Conservation (phyloP, 2,113 vertebrate species). For the Hipposideros armiger region DNA sequence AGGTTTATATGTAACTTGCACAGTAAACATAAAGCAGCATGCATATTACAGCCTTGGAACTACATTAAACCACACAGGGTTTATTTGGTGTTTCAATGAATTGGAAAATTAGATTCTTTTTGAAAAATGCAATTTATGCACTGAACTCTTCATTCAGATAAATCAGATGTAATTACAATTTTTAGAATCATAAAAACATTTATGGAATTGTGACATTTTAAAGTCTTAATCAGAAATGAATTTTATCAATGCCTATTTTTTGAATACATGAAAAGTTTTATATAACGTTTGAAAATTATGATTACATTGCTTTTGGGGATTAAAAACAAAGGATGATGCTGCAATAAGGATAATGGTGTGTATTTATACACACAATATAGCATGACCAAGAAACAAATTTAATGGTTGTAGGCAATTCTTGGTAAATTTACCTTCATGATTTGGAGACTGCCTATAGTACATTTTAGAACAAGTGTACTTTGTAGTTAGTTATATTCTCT, state of each 20-base stretch:
- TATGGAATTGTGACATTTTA: background rate
- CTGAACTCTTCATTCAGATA: constrained; percentile 23
- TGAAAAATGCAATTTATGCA: background rate
- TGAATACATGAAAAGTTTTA: constrained; percentile 29
- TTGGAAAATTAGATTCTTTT: constrained; percentile 38
- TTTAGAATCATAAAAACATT: constrained; percentile 32
- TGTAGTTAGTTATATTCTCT: background rate
- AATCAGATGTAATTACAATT: constrained; percentile 37
- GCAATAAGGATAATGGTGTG: background rate
- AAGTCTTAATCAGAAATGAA: constrained; percentile 28
- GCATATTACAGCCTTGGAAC: background rate
- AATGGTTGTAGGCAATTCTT: background rate
- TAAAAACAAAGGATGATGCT: background rate
- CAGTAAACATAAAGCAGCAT: background rate
- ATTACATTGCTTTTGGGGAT: background rate
- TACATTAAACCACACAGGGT: background rate
- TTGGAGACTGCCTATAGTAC: background rate
- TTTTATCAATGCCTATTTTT: constrained; percentile 23
- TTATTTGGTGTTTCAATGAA: background rate
- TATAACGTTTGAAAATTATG: constrained; percentile 12
- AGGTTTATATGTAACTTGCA: background rate
- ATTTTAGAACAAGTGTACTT: background rate
- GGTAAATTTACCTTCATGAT: constrained; percentile 3
- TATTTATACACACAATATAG: background rate
- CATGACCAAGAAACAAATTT: background rate